Evolutionary conservation across 2,797 vertebrate genomes (phyloP).

Genomic region (Helicolenus hilgendorfi): DNA sequence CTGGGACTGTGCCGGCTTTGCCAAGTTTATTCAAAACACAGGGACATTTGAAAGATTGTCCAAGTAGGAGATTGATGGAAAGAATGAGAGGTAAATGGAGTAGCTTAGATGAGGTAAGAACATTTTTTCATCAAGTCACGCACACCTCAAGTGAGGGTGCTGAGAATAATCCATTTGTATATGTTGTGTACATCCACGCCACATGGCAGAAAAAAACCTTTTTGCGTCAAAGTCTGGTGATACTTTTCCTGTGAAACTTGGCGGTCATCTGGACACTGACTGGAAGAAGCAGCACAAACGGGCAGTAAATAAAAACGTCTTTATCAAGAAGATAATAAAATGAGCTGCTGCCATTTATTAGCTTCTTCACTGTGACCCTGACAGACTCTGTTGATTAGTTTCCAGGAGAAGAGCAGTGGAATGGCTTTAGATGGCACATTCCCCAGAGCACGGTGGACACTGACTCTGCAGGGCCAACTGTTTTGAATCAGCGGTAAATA

Average conservation of each 20-base stretch:
- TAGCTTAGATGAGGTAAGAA: not conserved
- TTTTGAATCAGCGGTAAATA: slow-evolving; percentile 62
- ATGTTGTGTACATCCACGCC: not conserved
- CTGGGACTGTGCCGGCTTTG: slow-evolving; percentile 18
- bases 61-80: slow-evolving; percentile 54
- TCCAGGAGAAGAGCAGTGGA: slow-evolving; percentile 75
- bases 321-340: slow-evolving; percentile 69
- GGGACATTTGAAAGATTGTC: slow-evolving; percentile 21
- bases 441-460: slow-evolving; percentile 68
- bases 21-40: slow-evolving; percentile 52
- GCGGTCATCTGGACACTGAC: slow-evolving; percentile 51
- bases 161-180: slow-evolving; percentile 1
- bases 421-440: slow-evolving; percentile 66
- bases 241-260: slow-evolving; percentile 37
- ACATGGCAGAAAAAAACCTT: not conserved
- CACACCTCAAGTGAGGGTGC: not conserved
- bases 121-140: not conserved
- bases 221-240: slow-evolving; percentile 21
- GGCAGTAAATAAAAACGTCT: slow-evolving; percentile 54
- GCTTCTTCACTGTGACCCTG: slow-evolving; percentile 45
- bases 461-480: slow-evolving; percentile 42
- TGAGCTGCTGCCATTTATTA: slow-evolving; percentile 69
- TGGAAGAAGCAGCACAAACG: slow-evolving; percentile 51
- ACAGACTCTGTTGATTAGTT: slow-evolving; percentile 72
- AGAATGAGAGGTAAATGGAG: slow-evolving; percentile 26